Evolutionary conservation across 2,113 vertebrate genomes (phyloP).

Genomic region (Deroptyus accipitrinus): DNA sequence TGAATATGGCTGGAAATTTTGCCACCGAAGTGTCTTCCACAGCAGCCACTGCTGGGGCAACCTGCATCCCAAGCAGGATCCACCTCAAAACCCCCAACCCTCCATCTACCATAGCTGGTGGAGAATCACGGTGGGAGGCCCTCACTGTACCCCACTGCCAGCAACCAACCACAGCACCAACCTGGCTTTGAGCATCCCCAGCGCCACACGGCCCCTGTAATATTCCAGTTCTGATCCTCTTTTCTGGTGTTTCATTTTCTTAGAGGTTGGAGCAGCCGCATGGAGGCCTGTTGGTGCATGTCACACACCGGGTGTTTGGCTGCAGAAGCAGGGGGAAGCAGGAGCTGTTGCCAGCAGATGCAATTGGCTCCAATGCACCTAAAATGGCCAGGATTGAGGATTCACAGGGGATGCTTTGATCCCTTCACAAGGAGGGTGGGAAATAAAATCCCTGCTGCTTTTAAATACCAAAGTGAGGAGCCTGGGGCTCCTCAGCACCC

Average conservation of each 20-base stretch:
- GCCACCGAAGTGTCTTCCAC: neutral
- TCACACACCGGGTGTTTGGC: accelerated
- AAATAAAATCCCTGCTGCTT: neutral
- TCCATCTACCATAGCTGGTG: neutral
- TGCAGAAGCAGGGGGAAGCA: neutral
- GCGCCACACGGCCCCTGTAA: neutral
- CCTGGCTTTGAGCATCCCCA: neutral
- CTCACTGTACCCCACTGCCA: accelerated
- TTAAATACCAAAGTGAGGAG: neutral
- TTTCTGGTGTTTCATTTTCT: neutral
- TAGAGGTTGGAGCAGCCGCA: neutral
- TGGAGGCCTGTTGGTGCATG: neutral
- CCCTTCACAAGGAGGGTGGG: neutral
- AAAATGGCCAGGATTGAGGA: neutral
- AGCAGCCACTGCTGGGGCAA: constrained; percentile 49
- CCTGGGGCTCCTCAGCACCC: accelerated
- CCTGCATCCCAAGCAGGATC: neutral
- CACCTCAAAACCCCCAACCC: neutral
- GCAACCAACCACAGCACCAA: neutral
- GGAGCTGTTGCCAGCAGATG: neutral
- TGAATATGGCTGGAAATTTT: constrained; percentile 1
- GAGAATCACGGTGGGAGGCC: accelerated
- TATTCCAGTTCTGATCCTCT: neutral
- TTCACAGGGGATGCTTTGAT: neutral
- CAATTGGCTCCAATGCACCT: neutral